These are phyloP conservation scores for Lagodon rhomboides DNA, from an alignment of 2,797 vertebrate genomes.

Conservation along the genomic window DNA sequence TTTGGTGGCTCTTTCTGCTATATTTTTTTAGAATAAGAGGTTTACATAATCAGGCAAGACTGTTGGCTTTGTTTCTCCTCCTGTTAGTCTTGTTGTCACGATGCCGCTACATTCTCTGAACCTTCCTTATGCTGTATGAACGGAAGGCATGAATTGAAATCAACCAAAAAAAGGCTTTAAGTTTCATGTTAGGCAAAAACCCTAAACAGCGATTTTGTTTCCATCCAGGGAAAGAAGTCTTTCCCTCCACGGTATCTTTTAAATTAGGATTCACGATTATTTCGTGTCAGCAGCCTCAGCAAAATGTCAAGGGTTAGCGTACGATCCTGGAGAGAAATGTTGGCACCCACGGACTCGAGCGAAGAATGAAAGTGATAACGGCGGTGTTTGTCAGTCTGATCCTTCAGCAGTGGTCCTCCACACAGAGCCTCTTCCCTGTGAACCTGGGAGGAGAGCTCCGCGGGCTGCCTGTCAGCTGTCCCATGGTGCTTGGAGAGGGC, in stretches of 20 bases:
- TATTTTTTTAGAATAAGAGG: background rate
- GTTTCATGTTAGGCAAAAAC: background rate
- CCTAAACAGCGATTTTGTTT: background rate
- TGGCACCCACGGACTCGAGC: conserved; percentile 28
- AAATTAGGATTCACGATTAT: conserved; percentile 2
- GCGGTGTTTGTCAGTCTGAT: conserved; percentile 45
- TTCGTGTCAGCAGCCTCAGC: background rate
- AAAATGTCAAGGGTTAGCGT: background rate
- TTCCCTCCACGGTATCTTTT: background rate
- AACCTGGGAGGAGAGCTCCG: conserved; percentile 62
- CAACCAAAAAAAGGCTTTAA: background rate
- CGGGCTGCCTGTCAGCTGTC: conserved; percentile 82
- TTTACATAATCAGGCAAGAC: background rate
- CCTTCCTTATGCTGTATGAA: no score
- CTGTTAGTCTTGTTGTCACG: no score
- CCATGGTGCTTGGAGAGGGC: conserved; percentile 72
- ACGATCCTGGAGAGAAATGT: conserved; percentile 12
- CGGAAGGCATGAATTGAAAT: background rate
- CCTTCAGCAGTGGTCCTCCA: conserved; percentile 53
- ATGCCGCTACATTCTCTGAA: no score
- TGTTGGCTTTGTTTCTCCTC: background rate
- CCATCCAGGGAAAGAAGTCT: background rate
- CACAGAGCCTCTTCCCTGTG: conserved; percentile 45
- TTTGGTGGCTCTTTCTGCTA: background rate
- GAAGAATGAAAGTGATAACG: conserved; percentile 52